Conservation (phyloP, 2,888 invertebrate genomes). For the Chesias legatella region DNA sequence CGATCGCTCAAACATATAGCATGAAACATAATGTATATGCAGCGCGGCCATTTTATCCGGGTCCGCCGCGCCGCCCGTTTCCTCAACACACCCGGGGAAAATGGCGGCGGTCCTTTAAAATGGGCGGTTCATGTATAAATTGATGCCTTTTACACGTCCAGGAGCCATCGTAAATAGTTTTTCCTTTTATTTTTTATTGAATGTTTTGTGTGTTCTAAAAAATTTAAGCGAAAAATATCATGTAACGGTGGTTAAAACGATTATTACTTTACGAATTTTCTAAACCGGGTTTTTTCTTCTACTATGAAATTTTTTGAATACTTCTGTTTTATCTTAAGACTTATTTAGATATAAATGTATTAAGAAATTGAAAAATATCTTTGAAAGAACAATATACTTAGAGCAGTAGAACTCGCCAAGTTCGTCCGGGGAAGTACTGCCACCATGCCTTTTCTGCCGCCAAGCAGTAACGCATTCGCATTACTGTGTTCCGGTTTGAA, state of each 20-base stretch:
- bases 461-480: too few species aligned
- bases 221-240: slow-evolving; percentile 29
- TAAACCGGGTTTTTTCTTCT: slow-evolving; percentile 21
- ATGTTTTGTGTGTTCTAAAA: slow-evolving; percentile 44
- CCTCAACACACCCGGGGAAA: slow-evolving; percentile 21
- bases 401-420: too few species aligned
- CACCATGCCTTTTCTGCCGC: too few species aligned
- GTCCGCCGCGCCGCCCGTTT: slow-evolving; percentile 23
- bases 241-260: slow-evolving; percentile 7
- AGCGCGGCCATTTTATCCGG: slow-evolving; percentile 31
- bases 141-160: slow-evolving; percentile 45
- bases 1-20: slow-evolving; percentile 45
- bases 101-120: slow-evolving; percentile 28
- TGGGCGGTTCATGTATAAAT: slow-evolving; percentile 32
- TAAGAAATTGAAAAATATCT: too few species aligned
- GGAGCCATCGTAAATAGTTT: slow-evolving; percentile 48
- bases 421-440: too few species aligned
- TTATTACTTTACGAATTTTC: slow-evolving; percentile 11
- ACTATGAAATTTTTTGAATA: slow-evolving; percentile 9
- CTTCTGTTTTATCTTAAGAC: too few species aligned
- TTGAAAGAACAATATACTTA: too few species aligned
- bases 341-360: too few species aligned
- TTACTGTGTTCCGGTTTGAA: too few species aligned
- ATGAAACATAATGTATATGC: slow-evolving; percentile 32
- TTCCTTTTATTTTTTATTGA: slow-evolving; percentile 42